phyloP scores from a whole-genome alignment of 2,113 vertebrate genomes.

The Pampusana beccarii region DNA sequence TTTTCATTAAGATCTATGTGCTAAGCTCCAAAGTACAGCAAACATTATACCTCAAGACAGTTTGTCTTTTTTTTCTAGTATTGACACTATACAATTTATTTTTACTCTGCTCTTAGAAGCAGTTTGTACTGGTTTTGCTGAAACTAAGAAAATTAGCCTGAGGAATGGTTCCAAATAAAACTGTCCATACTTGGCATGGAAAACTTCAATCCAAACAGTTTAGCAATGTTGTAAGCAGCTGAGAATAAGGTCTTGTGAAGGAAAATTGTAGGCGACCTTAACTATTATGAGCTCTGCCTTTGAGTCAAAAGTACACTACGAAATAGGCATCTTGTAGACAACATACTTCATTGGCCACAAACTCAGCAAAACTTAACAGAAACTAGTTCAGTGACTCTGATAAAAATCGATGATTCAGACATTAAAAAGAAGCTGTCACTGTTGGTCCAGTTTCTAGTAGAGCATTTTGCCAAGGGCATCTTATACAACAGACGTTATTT shows the following conservation, averaged over 20 bases:
- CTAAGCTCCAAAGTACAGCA: background rate
- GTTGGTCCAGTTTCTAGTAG: background rate
- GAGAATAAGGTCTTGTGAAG: background rate
- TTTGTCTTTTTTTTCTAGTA: background rate
- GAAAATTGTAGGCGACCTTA: background rate
- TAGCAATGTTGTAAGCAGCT: slow-evolving; percentile 11
- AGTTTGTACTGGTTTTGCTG: background rate
- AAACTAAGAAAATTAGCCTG: slow-evolving; percentile 29
- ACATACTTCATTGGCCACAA: background rate
- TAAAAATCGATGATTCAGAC: background rate
- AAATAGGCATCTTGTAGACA: background rate
- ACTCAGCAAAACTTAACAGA: background rate
- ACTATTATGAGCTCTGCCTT: background rate
- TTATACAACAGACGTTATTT: background rate
- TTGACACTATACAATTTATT: background rate
- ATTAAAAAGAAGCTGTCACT: background rate
- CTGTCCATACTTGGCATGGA: slow-evolving; percentile 64
- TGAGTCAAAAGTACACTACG: background rate
- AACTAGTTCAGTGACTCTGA: background rate
- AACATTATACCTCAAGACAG: background rate
- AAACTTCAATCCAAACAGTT: slow-evolving; percentile 43
- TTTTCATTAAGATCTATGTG: background rate
- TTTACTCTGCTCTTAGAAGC: background rate
- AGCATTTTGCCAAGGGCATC: background rate
- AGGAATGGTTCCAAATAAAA: slow-evolving; percentile 26